phyloP scores from a whole-genome alignment of 2,113 vertebrate species.

The Sylvietta virens region DNA sequence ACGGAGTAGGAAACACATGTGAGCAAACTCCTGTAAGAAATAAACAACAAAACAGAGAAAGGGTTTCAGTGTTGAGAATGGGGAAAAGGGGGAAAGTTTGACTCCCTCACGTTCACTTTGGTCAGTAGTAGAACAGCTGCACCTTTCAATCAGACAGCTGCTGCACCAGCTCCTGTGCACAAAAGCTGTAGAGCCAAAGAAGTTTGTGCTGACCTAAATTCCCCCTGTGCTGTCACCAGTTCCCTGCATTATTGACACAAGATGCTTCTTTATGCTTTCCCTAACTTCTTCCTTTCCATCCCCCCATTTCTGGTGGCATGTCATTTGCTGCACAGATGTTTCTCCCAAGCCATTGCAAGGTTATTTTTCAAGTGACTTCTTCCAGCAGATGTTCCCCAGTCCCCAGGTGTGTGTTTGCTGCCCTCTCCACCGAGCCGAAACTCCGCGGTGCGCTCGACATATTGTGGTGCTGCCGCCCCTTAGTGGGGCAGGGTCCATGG shows the following conservation, averaged over 20 bases:
- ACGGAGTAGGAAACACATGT: not conserved
- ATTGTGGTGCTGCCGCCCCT: not conserved
- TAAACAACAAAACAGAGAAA: not conserved
- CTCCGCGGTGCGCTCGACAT: not conserved
- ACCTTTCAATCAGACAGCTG: not conserved
- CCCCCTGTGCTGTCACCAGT: not conserved
- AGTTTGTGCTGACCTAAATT: constrained; percentile 28
- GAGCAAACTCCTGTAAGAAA: not conserved
- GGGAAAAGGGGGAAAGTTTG: not conserved
- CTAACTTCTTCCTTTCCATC: not conserved
- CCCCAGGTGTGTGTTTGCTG: constrained; percentile 38
- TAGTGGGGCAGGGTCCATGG: not conserved
- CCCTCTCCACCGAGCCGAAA: constrained; percentile 3
- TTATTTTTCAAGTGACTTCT: constrained; percentile 73
- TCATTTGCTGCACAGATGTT: constrained; percentile 66
- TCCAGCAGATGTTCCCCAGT: constrained; percentile 69
- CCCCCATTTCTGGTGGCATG: not conserved
- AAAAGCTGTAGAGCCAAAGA: not conserved
- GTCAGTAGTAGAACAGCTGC: not conserved
- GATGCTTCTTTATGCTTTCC: not conserved
- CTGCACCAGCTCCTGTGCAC: not conserved
- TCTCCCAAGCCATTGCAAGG: constrained; percentile 48
- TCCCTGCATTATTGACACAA: not conserved
- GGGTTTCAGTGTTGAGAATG: not conserved
- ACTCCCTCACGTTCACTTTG: not conserved